phyloP scores from a whole-genome alignment of 2,113 vertebrate genomes.

The Mesoclemmys tuberculata region DNA sequence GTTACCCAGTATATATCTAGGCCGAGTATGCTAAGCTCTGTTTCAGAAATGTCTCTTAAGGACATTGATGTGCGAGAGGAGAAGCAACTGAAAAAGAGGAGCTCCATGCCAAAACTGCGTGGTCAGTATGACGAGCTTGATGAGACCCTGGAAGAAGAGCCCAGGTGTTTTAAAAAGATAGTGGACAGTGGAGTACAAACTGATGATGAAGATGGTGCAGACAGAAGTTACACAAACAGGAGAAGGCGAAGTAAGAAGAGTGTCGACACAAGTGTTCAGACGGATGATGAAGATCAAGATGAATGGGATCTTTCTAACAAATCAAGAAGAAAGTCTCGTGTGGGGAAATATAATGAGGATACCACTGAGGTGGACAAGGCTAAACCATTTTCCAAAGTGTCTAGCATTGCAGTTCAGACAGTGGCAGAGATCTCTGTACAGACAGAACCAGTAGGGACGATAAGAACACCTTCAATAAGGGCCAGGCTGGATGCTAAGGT shows the following conservation, averaged over 20 bases:
- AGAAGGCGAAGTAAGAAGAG: slow-evolving; percentile 90
- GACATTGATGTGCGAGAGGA: slow-evolving; percentile 85
- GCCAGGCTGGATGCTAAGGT: slow-evolving; percentile 91
- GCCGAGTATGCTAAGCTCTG: slow-evolving; percentile 80
- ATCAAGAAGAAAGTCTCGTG: slow-evolving; percentile 87
- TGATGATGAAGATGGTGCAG: slow-evolving; percentile 95
- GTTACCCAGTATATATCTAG: slow-evolving; percentile 82
- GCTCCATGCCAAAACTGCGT: slow-evolving; percentile 78
- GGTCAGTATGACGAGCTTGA: slow-evolving; percentile 85
- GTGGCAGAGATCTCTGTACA: slow-evolving; percentile 98
- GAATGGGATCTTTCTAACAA: slow-evolving; percentile 93
- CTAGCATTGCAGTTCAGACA: slow-evolving; percentile 96
- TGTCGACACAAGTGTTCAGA: slow-evolving; percentile 93
- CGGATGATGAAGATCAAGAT: slow-evolving; percentile 97
- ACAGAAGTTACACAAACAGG: slow-evolving; percentile 86
- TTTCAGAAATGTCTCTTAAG: slow-evolving; percentile 86
- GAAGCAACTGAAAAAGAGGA: slow-evolving; percentile 83
- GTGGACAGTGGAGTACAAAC: slow-evolving; percentile 95
- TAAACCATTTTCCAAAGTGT: slow-evolving; percentile 89
- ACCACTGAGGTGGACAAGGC: slow-evolving; percentile 79
- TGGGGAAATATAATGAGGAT: slow-evolving; percentile 86
- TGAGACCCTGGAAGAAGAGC: slow-evolving; percentile 75
- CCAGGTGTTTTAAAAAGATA: slow-evolving; percentile 86
- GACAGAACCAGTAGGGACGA: slow-evolving; percentile 93
- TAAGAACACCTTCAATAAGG: slow-evolving; percentile 88